Evolutionary conservation across 2,113 vertebrate species (phyloP).

Genomic region (Callopanchax toddi): DNA sequence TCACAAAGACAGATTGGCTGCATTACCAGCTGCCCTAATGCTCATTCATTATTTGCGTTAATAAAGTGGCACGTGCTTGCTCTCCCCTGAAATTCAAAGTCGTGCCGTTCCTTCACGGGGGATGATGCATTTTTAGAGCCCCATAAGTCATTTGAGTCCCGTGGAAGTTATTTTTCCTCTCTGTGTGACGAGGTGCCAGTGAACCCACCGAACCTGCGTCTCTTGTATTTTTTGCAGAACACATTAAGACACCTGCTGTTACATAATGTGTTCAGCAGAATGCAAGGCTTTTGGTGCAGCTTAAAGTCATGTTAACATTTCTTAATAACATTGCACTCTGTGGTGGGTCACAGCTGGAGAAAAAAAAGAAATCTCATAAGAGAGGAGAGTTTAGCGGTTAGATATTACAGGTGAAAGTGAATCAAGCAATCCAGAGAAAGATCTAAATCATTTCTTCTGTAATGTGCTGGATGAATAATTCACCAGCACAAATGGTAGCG

Average conservation of each 20-base stretch:
- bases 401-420: slow-evolving; percentile 56
- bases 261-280: slow-evolving; percentile 11
- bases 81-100: slow-evolving; percentile 65
- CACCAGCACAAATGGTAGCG: slow-evolving; percentile 59
- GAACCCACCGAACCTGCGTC: slow-evolving; percentile 45
- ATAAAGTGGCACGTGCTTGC: slow-evolving; percentile 70
- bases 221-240: slow-evolving; percentile 20
- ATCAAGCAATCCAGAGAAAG: slow-evolving; percentile 26
- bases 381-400: slow-evolving; percentile 11
- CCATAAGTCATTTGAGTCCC: slow-evolving; percentile 60
- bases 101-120: slow-evolving; percentile 31
- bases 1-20: slow-evolving; percentile 80
- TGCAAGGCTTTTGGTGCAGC: neutral
- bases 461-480: slow-evolving; percentile 72
- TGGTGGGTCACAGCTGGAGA: neutral
- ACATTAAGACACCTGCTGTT: slow-evolving; percentile 11
- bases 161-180: slow-evolving; percentile 63
- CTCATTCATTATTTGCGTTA: slow-evolving; percentile 81
- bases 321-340: neutral
- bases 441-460: slow-evolving; percentile 58
- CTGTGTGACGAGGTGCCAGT: slow-evolving; percentile 49
- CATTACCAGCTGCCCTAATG: slow-evolving; percentile 75
- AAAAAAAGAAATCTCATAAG: slow-evolving; percentile 9
- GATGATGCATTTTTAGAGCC: slow-evolving; percentile 55
- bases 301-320: neutral